Evolutionary conservation across 1,140 invertebrate genomes (phyloP).

Genomic region (Bradysia coprophila): DNA sequence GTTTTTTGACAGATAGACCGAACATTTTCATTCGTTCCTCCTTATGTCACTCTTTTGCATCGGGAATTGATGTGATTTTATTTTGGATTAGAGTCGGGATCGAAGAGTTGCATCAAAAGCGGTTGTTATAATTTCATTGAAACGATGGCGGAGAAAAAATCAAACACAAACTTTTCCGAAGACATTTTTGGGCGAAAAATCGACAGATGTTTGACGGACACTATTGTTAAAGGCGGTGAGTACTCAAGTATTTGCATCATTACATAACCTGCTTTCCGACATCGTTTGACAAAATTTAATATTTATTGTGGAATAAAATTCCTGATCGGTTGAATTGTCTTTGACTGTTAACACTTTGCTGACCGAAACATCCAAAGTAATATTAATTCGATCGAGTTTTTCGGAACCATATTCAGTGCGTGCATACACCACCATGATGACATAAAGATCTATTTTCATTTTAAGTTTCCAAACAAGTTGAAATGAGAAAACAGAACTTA

Average conservation of each 20-base stretch:
- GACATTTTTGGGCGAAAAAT: conserved; percentile 34
- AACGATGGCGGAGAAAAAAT: no score
- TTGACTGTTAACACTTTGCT: background rate
- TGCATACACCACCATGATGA: background rate
- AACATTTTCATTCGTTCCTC: no score
- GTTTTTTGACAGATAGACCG: no score
- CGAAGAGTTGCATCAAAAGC: no score
- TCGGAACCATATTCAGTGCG: background rate
- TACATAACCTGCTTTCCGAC: background rate
- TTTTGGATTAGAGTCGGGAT: no score
- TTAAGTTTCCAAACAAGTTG: no score
- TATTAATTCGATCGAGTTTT: background rate
- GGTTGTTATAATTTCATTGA: no score
- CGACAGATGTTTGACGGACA: conserved; percentile 39
- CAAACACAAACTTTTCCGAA: conserved; percentile 14
- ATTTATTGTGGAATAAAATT: no score
- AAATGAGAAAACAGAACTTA: no score
- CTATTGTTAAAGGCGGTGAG: conserved; percentile 38
- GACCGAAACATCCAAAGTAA: background rate
- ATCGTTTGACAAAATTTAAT: background rate
- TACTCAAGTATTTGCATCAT: background rate
- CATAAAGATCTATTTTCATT: no score
- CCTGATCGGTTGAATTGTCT: background rate
- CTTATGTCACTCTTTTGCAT: no score
- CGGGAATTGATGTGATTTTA: no score